Base-by-base conservation (phyloP, 1,140 invertebrate species). In the Drosophila pectinifera region DNA sequence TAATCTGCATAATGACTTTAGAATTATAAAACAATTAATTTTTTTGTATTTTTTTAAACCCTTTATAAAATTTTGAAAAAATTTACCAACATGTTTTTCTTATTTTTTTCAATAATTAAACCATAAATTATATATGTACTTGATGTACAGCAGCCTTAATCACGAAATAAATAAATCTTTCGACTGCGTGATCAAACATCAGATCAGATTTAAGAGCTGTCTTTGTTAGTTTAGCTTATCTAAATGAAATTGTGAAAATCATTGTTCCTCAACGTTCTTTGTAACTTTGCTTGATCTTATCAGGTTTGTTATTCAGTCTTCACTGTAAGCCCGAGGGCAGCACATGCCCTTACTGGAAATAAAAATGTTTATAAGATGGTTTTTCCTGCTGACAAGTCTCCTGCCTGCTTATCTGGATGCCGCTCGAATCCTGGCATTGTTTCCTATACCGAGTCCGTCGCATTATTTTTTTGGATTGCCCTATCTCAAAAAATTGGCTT, bases 381-480 rank as follows among this genome's bases (percentile, higher is more conserved):
- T 22, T 18, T 11, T 42, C 18, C 11, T 51, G 14, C 26, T 67
- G 43, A 2, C 7, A 0, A 49, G 34, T 13, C 26, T 67, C 7
- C 58, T 48, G 11, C 42, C 65, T 4, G 20, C 14, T 7, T 46
- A n/a, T 5, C 3, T 70, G 51, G 49, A 70, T 5, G n/a, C 41
- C 10, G 51, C 65, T 0, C 41, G 34, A 5, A 72, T 72, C 36
- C 42, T 72, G 5, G 68, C 68, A 10, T 3, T 72, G 4, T 72
- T 72, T 39, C 65, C 65, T 0, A 31, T 72, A n/a, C 65, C 65
- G 0, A 72, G 68, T 20, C 51, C 68, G 3, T 72, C 68, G 18
- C 68, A 72, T 18, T 72, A 72, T 38, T 70, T 57, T 13, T 72
- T 70, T 14, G 68, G 18, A 1, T 14, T 70, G 7, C 51, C 68